Conservation (phyloP, 2,797 vertebrate species). For the Oophaga sylvatica region DNA sequence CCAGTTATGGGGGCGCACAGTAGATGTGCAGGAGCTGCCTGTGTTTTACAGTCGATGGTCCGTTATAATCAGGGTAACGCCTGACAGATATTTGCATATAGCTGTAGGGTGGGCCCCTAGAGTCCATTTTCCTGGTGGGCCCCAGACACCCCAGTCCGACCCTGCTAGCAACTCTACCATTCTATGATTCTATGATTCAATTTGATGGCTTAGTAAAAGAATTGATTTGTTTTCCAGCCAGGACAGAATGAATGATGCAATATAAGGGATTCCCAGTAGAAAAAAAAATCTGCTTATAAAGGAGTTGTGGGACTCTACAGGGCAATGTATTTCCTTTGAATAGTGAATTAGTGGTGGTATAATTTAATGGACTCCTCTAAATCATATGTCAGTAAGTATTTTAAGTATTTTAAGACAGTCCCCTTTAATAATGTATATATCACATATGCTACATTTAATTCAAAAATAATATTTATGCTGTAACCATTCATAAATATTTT, state of each 20-base stretch:
- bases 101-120: no score
- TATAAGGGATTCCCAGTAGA: not conserved
- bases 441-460: not conserved
- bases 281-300: not conserved
- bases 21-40: no score
- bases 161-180: no score
- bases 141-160: no score
- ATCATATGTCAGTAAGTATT: not conserved
- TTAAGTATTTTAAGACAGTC: not conserved
- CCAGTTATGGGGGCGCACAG: no score
- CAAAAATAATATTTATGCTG: not conserved
- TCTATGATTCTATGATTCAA: no score
- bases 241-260: not conserved
- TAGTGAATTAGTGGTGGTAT: not conserved
- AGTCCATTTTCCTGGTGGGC: no score
- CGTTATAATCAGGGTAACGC: no score
- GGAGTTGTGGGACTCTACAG: not conserved
- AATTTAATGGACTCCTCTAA: not conserved
- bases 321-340: not conserved
- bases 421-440: not conserved
- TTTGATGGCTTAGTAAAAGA: no score
- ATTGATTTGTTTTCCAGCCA: not conserved
- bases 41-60: no score
- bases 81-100: no score
- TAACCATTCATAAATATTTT: not conserved